Base-by-base conservation (phyloP, 1,140 invertebrate genomes). In the Bemisia tabaci region DNA sequence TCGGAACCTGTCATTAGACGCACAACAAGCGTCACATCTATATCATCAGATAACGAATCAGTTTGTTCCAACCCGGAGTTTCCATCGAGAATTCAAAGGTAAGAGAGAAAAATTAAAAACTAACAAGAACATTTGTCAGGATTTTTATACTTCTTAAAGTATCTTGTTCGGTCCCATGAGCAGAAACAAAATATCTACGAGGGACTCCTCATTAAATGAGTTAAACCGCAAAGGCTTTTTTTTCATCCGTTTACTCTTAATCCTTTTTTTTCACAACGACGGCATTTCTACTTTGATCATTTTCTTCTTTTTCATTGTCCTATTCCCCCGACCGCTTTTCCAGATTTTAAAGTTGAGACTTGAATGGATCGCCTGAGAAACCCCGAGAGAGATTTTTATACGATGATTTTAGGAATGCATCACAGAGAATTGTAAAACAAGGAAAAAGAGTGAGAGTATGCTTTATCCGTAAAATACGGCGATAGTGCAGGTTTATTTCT, bases 41-140 rank as follows among this genome's bases (percentile, higher is more conserved):
- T 73, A 1, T 70, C 70, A 2, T 73, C 72, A 2, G 71, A 72
- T 63, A 72, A 72, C 39, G 73, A 73, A n/a, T 73, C 72, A 5
- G 61, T 70, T 1, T 64, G 66, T 1, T 70, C 70, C 5, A 48
- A 63, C 22, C 59, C 48, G 11, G 63, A 68, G 12, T 59, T 58
- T 62, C 66, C 67, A 26, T 27, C 63, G 12, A 63, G 67, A 23
- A 26, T 67, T 23, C 70, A 72, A 64, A 72, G 63, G 72, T 73
- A 68, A 67, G 62, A n/a, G n/a, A n/a, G n/a, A n/a, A n/a, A n/a
- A n/a, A n/a, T n/a, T n/a, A n/a, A n/a, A n/a, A n/a, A n/a, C n/a
- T 61, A 48, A 26, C 22, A 39, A 22, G 58, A 39, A 64, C 23
- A 22, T 23, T 59, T 60, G 24, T 2, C 33, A 2, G 26, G 59